These are phyloP conservation scores for Drosophila oshimai DNA, from an alignment of 1,140 invertebrate genomes.

Conservation along the genomic window DNA sequence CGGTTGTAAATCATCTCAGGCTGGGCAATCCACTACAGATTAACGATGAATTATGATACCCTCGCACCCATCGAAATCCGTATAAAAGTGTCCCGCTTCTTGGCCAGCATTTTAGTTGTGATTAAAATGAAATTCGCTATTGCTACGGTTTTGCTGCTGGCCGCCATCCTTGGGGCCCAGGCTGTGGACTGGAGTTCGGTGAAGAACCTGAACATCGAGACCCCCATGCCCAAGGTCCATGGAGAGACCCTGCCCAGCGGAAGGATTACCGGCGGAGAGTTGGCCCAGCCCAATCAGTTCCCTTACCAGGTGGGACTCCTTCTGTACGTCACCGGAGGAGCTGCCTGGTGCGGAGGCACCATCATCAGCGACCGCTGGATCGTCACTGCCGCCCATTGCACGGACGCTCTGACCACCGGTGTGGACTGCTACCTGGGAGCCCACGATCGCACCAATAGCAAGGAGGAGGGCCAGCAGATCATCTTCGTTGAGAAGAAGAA, in stretches of 20 bases:
- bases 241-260: slow-evolving; percentile 14
- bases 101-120: slow-evolving; percentile 20
- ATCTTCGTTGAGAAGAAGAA: slow-evolving; percentile 55
- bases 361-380: slow-evolving; percentile 84
- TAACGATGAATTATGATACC: slow-evolving; percentile 30
- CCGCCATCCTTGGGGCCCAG: slow-evolving; percentile 22
- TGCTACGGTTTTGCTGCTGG: slow-evolving; percentile 19
- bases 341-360: slow-evolving; percentile 85
- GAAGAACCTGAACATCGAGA: slow-evolving; percentile 34
- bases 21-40: slow-evolving; percentile 10
- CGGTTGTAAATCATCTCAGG: slow-evolving; percentile 18
- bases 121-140: slow-evolving; percentile 43
- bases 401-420: slow-evolving; percentile 76
- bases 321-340: slow-evolving; percentile 61
- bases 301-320: slow-evolving; percentile 84
- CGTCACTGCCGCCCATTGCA: slow-evolving; percentile 87
- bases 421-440: slow-evolving; percentile 71
- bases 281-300: slow-evolving; percentile 82
- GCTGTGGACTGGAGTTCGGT: slow-evolving; percentile 41
- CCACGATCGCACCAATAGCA: slow-evolving; percentile 48
- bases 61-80: background rate
- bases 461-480: slow-evolving; percentile 54
- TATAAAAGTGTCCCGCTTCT: slow-evolving; percentile 19
- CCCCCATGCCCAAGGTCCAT: slow-evolving; percentile 1
- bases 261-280: slow-evolving; percentile 64